Base-by-base conservation (phyloP, 1,140 invertebrate genomes). In the Aradophagus sp. region DNA sequence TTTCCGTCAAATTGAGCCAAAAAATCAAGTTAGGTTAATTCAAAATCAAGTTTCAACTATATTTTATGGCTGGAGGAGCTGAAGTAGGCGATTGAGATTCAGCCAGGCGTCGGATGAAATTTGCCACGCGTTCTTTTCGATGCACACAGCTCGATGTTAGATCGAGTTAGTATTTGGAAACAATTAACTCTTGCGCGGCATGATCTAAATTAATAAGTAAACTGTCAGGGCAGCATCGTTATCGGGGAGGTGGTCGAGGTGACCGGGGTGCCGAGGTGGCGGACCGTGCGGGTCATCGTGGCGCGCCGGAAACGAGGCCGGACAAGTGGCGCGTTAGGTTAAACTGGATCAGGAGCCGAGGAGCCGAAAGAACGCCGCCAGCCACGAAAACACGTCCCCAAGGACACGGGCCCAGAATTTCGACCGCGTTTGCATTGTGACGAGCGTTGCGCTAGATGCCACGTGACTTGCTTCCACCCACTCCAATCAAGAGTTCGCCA, bases 131-230 rank as follows among this genome's bases (percentile, higher is more conserved):
- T n/a, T n/a, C n/a, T n/a, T n/a, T n/a, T n/a, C n/a, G n/a, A n/a
- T n/a, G n/a, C n/a, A n/a, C n/a, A n/a, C n/a, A n/a, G n/a, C n/a
- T n/a, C n/a, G 27, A 41, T 42, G 11, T 50, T 66, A 55, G 29
- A n/a, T 2, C 13, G 23, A 63, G 29, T 19, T 62, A 58, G 44
- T 45, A 67, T 76, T 76, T 56, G 66, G 56, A 61, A 67, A 71
- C 80, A 84, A 84, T 84, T 84, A 84, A 80, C 82, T 84, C 82
- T 79, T 82, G 65, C 62, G 56, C 63, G 74, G 79, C 80, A 84
- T 84, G 83, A 83, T 82, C 80, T 83, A 83, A 83, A 84, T 84
- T 84, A 83, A 84, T 84, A 84, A 83, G 79, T 84, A 84, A 84
- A 83, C 55, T 80, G 74, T 74, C 77, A 84, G 81, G 80, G 26